A percentile compares a stretch with the other conserved stretches of the same genome.
Evolutionary conservation across 2,797 vertebrate genomes (phyloP).

Genomic region (Pseudochirops cupreus): DNA sequence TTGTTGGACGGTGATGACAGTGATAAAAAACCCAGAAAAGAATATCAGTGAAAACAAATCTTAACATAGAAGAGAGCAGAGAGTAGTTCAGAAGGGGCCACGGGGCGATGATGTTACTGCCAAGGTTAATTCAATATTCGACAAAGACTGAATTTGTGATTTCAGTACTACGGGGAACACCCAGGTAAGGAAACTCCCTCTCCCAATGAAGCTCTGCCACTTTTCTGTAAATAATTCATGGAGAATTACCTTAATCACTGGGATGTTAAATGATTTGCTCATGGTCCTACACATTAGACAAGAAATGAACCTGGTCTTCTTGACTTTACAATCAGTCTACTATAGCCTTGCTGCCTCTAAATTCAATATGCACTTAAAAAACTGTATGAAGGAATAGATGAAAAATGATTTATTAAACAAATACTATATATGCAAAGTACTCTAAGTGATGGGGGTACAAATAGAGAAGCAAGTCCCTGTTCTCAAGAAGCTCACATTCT

Average conservation of each 20-base stretch:
- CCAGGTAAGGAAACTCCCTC: not conserved
- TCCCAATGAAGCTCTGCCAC: not conserved
- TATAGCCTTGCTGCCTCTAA: not conserved
- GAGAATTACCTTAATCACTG: not conserved
- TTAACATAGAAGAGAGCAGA: not conserved
- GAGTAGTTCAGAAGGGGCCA: not conserved
- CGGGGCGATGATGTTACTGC: not conserved
- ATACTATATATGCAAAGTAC: not conserved
- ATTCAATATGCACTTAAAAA: not conserved
- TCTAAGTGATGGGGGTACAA: not conserved
- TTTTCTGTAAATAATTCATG: not conserved
- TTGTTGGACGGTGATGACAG: not conserved
- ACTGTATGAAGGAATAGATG: not conserved
- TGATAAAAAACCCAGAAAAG: not conserved
- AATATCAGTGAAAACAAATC: not conserved
- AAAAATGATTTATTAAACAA: not conserved
- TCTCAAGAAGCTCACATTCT: not conserved
- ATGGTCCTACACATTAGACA: not conserved
- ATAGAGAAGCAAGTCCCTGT: not conserved
- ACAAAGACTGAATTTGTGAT: not conserved
- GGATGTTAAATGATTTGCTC: not conserved
- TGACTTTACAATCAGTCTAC: not conserved
- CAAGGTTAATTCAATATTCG: not conserved
- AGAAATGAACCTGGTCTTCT: not conserved
- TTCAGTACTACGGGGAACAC: not conserved